A percentile compares a stretch with the other conserved stretches of the same genome.
Evolutionary conservation across 2,113 vertebrate species (phyloP).

Genomic region (Otocyon megalotis): DNA sequence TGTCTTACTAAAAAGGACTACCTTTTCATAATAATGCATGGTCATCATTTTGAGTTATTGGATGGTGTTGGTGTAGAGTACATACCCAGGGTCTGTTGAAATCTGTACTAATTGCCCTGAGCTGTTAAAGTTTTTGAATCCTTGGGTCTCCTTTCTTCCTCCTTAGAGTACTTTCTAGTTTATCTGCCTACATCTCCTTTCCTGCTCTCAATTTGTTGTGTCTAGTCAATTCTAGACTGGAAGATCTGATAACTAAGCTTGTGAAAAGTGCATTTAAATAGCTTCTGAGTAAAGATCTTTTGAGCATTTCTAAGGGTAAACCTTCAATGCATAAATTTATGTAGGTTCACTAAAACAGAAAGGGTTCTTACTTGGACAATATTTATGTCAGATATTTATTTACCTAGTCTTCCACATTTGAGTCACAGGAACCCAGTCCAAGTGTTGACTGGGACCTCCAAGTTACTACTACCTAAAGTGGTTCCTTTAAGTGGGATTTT

Average conservation of each 20-base stretch:
- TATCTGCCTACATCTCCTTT: constrained; percentile 64
- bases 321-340: background rate
- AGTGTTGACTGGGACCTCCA: constrained; percentile 3
- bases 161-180: constrained; percentile 12
- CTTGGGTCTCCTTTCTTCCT: background rate
- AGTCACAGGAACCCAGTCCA: background rate
- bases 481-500: background rate
- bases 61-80: too few species aligned
- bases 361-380: background rate
- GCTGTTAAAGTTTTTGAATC: background rate
- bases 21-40: background rate
- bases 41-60: background rate
- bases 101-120: background rate
- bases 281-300: constrained; percentile 35
- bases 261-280: constrained; percentile 27
- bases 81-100: background rate
- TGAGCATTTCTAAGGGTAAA: background rate
- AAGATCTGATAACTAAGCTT: constrained; percentile 61
- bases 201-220: constrained; percentile 62
- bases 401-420: background rate
- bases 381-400: constrained; percentile 49
- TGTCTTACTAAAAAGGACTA: background rate
- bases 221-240: constrained; percentile 35
- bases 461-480: background rate
- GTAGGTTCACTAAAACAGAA: background rate